These are phyloP conservation scores for Rhinopithecus roxellana DNA, from an alignment of 2,113 vertebrate species.

Conservation along the genomic window DNA sequence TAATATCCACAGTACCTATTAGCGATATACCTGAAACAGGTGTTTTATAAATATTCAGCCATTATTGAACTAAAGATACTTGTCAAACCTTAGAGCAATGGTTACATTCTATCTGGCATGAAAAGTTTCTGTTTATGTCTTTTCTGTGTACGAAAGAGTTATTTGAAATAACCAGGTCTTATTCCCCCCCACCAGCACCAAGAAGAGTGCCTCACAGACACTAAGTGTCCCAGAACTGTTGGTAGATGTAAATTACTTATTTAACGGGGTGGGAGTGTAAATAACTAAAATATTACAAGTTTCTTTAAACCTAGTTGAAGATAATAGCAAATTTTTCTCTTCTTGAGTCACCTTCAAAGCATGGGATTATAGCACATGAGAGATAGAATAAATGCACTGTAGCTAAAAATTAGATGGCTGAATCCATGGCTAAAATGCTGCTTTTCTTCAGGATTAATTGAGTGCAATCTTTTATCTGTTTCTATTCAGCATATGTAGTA, in stretches of 20 bases:
- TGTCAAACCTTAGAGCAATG: background rate
- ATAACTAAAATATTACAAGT: constrained; percentile 27
- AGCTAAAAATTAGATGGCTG: constrained; percentile 37
- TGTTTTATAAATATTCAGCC: background rate
- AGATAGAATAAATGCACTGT: background rate
- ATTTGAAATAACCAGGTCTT: background rate
- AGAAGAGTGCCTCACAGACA: background rate
- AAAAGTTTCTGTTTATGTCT: background rate
- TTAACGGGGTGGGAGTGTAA: background rate
- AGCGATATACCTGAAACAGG: background rate
- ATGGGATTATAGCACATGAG: background rate
- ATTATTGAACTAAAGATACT: background rate
- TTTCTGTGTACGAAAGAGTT: background rate
- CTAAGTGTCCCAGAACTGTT: background rate
- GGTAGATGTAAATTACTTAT: background rate
- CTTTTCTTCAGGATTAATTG: constrained; percentile 56
- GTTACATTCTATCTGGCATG: background rate
- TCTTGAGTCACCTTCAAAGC: constrained; percentile 44
- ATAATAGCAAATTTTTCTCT: background rate
- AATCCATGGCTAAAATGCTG: constrained; percentile 21
- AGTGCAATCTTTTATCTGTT: constrained; percentile 68
- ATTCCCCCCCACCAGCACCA: background rate
- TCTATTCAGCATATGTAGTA: constrained; percentile 64
- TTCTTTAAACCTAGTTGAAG: background rate
- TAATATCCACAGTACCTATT: background rate